Conservation (phyloP, 2,888 invertebrate species). For the Parnassius mnemosyne region DNA sequence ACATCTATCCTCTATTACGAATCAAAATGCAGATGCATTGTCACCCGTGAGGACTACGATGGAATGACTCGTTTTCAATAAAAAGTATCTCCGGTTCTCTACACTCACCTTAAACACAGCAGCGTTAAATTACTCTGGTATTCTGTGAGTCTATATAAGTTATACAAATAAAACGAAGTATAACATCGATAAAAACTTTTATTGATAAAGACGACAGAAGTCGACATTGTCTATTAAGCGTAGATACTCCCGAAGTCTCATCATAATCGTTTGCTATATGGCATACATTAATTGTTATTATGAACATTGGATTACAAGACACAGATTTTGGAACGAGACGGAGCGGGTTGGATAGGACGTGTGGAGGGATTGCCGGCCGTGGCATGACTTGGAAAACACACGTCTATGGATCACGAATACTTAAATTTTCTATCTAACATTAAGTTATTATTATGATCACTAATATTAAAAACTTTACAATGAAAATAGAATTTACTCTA, state of each 20-base stretch:
- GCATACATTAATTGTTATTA: conserved; percentile 69
- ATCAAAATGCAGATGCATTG: no score
- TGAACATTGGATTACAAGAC: conserved; percentile 74
- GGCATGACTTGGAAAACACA: conserved; percentile 64
- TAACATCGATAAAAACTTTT: conserved; percentile 80
- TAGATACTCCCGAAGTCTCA: conserved; percentile 70
- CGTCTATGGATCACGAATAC: conserved; percentile 70
- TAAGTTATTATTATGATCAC: conserved; percentile 72
- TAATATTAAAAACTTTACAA: conserved; percentile 78
- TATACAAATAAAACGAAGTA: conserved; percentile 47
- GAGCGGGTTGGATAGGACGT: conserved; percentile 60
- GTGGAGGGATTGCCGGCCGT: conserved; percentile 44
- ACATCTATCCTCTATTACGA: no score
- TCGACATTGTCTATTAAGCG: conserved; percentile 73
- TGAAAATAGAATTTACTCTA: conserved; percentile 80
- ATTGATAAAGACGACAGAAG: conserved; percentile 73
- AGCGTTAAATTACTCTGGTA: no score
- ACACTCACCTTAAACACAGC: no score
- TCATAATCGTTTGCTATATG: conserved; percentile 67
- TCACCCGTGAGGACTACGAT: no score
- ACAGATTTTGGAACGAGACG: conserved; percentile 68
- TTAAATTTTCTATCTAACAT: conserved; percentile 78
- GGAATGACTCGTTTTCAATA: no score
- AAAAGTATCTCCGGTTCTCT: no score
- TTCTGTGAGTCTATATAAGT: no score